phyloP scores from a whole-genome alignment of 53 echinoderm and acorn worm genomes.

The Pentamera pediparva region DNA sequence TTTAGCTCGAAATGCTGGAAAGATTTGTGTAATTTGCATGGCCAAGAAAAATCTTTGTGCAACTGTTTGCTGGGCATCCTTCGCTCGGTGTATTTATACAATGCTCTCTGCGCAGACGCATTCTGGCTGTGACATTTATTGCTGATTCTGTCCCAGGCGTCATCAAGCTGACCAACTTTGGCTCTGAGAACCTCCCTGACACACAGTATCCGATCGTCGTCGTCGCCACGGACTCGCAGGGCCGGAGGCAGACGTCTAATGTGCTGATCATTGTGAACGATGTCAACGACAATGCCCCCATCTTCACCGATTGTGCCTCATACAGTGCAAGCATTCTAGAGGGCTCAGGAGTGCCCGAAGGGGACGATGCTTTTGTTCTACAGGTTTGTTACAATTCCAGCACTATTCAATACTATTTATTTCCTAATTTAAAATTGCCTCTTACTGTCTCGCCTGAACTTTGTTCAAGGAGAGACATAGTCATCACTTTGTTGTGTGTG shows the following conservation, averaged over 20 bases:
- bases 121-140: no score
- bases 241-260: slow-evolving; percentile 20
- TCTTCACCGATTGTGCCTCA: slow-evolving; percentile 54
- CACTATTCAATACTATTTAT: not conserved
- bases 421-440: not conserved
- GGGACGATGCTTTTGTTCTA: slow-evolving; percentile 29
- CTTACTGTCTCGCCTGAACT: no score
- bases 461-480: no score
- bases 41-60: no score
- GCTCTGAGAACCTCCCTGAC: slow-evolving; percentile 28
- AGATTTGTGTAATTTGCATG: no score
- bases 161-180: not conserved
- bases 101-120: no score
- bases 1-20: no score
- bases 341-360: slow-evolving; percentile 4
- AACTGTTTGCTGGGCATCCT: no score
- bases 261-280: slow-evolving; percentile 70
- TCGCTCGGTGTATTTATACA: no score
- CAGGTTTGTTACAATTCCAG: slow-evolving; percentile 30
- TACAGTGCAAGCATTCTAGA: slow-evolving; percentile 55
- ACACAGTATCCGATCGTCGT: slow-evolving; percentile 55
- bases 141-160: no score
- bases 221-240: slow-evolving; percentile 46
- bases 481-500: no score
- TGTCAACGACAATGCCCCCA: slow-evolving; percentile 84